Conservation (phyloP, 2,113 vertebrate genomes). For the Dromas ardeola region DNA sequence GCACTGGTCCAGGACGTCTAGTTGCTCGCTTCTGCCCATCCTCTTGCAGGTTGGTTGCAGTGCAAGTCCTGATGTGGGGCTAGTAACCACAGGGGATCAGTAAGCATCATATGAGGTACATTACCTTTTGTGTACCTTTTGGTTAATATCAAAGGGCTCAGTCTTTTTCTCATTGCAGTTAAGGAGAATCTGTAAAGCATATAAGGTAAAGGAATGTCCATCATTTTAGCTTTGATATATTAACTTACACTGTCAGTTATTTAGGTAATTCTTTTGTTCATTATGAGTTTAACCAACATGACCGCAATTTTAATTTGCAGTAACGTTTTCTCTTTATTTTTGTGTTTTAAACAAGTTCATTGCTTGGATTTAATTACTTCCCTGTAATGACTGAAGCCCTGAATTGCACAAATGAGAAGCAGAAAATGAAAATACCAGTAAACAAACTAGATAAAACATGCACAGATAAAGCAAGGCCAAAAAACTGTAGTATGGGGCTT, state of each 20-base stretch:
- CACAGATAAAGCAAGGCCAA: neutral
- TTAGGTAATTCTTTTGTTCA: neutral
- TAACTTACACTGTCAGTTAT: neutral
- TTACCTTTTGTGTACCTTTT: neutral
- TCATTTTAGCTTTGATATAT: neutral
- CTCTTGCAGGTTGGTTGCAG: neutral
- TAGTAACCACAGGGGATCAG: neutral
- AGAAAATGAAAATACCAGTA: neutral
- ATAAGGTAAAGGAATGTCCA: neutral
- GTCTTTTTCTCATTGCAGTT: neutral
- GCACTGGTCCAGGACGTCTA: neutral
- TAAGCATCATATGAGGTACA: neutral
- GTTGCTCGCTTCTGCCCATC: neutral
- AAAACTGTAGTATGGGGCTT: neutral
- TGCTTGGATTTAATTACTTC: neutral
- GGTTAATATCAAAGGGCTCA: neutral
- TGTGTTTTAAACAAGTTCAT: neutral
- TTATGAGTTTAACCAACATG: neutral
- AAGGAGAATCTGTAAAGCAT: neutral
- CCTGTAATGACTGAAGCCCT: neutral
- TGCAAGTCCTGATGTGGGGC: neutral
- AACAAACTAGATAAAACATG: neutral
- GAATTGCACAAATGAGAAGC: neutral
- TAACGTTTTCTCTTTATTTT: neutral
- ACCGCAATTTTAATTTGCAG: neutral